Evolutionary conservation across 2,888 invertebrate species (phyloP), one percentile per base, ranked within the genome.

Genomic region (Junonia oenone): DNA sequence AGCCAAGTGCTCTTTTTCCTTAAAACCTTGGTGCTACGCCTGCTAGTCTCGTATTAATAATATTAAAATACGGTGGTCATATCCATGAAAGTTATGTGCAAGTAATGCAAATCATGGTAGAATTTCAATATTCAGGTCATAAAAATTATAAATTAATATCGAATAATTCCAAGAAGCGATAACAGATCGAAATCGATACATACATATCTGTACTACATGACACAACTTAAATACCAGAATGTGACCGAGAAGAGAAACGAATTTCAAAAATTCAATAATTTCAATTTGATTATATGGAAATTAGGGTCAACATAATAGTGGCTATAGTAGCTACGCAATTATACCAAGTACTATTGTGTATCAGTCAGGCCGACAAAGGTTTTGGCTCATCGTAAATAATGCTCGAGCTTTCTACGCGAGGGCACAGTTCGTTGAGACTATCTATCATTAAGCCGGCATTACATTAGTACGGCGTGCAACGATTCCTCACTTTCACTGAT

Each of bases 401-500:
- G 55, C 37, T 38, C 62, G 63, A 74, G 79, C 85, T 87, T 87
- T 85, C 85, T 83, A 84, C 73, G 65, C 63, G 64, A 68, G 64
- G 68, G 62, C 66, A 64, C 67, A 66, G 67, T 64, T 65, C 71
- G 68, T 49, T 51, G 59, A 63, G 63, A 63, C 63, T 64, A 81
- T 85, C 84, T 78, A 81, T 85, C 87, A 87, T 84, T 81, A 83
- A 72, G 70, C 62, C 67, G 67, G 75, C 71, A 74, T 75, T 74
- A 75, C 76, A 78, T 76, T 75, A 73, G 68, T 66, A 66, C 68
- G 73, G 77, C 76, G 77, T 78, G 81, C 77, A 78, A 69, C 73
- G 72, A 81, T 80, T 81, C 78, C 72, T 73, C 77, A 84, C 88
- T 88, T 88, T 88, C 88, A 79, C 87, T 78, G 73, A 78, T 83